Percentiles rank a stretch among this genome's conserved stretches.
Evolutionary conservation across 92 coral and sea anemone genomes (phyloP).

Genomic region (Epizoanthus stellaris): DNA sequence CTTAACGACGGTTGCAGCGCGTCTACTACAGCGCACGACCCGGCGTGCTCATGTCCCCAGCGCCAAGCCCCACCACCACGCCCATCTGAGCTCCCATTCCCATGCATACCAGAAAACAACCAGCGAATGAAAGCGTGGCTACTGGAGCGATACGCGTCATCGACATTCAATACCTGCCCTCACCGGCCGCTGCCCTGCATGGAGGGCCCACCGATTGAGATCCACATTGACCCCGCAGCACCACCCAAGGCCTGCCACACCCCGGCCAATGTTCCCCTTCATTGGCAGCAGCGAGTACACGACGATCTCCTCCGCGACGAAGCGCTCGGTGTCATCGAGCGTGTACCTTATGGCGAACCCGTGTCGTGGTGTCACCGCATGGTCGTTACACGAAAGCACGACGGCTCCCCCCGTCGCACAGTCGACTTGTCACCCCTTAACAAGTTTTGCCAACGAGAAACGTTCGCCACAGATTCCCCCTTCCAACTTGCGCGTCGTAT

Average conservation of each 20-base stretch:
- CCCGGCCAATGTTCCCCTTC: slow-evolving; percentile 54
- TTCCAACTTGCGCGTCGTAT: slow-evolving; percentile 68
- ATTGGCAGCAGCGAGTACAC: slow-evolving; percentile 56
- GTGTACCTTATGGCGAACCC: slow-evolving; percentile 71
- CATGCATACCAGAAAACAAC: slow-evolving; percentile 63
- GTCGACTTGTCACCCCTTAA: slow-evolving; percentile 72
- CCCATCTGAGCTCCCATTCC: slow-evolving; percentile 62
- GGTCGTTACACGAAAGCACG: slow-evolving; percentile 67
- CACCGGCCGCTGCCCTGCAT: slow-evolving; percentile 48
- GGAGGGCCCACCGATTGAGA: slow-evolving; percentile 5
- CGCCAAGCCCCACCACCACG: slow-evolving; percentile 58
- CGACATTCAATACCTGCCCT: slow-evolving; percentile 37
- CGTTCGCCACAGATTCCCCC: slow-evolving; percentile 70
- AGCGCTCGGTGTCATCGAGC: slow-evolving; percentile 31
- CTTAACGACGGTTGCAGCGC: too few species aligned
- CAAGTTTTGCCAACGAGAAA: slow-evolving; percentile 67
- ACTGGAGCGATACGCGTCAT: slow-evolving; percentile 15
- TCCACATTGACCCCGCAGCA: slow-evolving; percentile 39
- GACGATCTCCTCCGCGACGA: slow-evolving; percentile 33
- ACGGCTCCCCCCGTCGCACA: slow-evolving; percentile 70
- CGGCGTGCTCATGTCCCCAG: slow-evolving; percentile 61
- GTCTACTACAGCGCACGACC: too few species aligned
- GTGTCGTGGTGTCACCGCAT: slow-evolving; percentile 75
- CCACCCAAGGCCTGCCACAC: slow-evolving; percentile 75
- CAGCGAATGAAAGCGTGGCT: neutral